phyloP scores from a whole-genome alignment of 2,113 vertebrate genomes.

The Mohoua ochrocephala region DNA sequence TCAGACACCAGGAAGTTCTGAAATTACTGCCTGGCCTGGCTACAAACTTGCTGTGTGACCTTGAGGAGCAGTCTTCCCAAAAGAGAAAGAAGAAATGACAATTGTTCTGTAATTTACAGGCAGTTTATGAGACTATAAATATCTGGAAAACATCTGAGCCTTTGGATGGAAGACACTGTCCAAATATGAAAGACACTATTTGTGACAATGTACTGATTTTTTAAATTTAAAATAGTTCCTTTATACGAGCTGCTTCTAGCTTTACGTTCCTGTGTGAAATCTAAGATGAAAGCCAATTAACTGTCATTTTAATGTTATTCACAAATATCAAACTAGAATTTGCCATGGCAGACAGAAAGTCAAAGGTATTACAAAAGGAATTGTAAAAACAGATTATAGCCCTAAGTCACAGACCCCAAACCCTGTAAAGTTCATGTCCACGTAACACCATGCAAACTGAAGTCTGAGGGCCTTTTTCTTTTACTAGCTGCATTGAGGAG shows the following conservation, averaged over 20 bases:
- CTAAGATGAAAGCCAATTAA: background rate
- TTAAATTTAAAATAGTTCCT: background rate
- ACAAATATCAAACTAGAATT: background rate
- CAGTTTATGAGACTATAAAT: background rate
- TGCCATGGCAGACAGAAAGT: background rate
- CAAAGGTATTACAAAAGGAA: background rate
- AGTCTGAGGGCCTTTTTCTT: background rate
- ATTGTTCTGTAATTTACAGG: background rate
- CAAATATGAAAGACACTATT: background rate
- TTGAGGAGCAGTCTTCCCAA: background rate
- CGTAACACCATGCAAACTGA: background rate
- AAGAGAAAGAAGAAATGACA: background rate
- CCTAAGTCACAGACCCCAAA: background rate
- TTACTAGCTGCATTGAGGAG: background rate
- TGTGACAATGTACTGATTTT: background rate
- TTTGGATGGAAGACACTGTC: background rate
- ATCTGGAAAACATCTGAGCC: background rate
- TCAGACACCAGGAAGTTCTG: background rate
- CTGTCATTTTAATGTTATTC: constrained; percentile 6
- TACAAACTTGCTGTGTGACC: background rate
- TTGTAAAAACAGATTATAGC: background rate
- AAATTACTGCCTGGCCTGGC: background rate
- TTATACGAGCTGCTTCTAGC: background rate
- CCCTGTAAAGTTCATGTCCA: background rate
- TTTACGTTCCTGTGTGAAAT: background rate